phyloP scores from a whole-genome alignment of 1,140 invertebrate species.

The Procambarus virginalis region DNA sequence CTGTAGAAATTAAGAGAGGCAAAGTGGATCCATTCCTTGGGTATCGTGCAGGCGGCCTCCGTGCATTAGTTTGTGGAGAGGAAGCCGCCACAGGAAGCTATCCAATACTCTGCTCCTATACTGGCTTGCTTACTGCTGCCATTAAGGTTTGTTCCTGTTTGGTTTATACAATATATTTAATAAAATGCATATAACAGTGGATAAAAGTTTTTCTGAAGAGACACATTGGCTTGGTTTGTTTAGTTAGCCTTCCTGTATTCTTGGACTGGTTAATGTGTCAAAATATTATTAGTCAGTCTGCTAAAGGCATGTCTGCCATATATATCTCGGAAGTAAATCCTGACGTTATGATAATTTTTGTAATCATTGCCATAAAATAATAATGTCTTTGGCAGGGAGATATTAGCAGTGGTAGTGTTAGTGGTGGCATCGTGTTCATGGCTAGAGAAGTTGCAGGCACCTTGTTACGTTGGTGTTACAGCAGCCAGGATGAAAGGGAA shows the following conservation, averaged over 20 bases:
- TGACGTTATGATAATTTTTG: too few species aligned
- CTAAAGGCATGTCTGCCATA: too few species aligned
- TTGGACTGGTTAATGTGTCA: too few species aligned
- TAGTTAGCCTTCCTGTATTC: too few species aligned
- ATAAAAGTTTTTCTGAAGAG: too few species aligned
- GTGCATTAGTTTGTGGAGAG: constrained; percentile 60
- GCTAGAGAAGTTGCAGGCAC: constrained; percentile 63
- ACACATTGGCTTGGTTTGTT: too few species aligned
- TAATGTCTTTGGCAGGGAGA: constrained; percentile 11
- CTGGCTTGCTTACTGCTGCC: constrained; percentile 37
- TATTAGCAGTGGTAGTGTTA: constrained; percentile 41
- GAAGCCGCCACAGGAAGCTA: constrained; percentile 48
- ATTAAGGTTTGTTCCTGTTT: constrained; percentile 39
- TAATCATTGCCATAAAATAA: not conserved
- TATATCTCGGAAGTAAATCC: too few species aligned
- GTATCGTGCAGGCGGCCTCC: constrained; percentile 57
- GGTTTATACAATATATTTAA: too few species aligned
- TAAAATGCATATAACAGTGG: too few species aligned
- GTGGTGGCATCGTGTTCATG: constrained; percentile 63
- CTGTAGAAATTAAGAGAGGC: constrained; percentile 24
- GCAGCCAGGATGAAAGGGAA: constrained; percentile 42
- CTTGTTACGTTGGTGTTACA: constrained; percentile 61
- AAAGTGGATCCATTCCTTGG: constrained; percentile 42
- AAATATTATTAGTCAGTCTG: too few species aligned
- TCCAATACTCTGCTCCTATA: constrained; percentile 52